Conservation (phyloP, 2,113 vertebrate genomes). For the Fulica atra region DNA sequence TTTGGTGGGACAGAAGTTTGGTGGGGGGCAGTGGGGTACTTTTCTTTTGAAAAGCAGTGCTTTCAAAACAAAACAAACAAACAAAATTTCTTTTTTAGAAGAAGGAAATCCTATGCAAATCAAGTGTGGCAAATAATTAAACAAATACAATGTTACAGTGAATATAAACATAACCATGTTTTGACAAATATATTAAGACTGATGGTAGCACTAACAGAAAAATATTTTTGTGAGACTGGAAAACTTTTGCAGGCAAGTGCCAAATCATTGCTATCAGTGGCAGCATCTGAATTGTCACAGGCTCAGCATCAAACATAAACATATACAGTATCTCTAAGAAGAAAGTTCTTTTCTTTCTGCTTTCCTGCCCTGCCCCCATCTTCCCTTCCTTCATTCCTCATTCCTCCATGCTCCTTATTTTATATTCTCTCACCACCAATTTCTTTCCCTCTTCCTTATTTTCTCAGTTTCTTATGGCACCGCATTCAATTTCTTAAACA, state of each 20-base stretch:
- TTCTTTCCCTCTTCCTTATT: not conserved
- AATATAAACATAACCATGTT: not conserved
- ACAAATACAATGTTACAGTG: not conserved
- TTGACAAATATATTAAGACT: not conserved
- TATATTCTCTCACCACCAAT: not conserved
- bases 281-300: not conserved
- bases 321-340: not conserved
- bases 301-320: not conserved
- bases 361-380: not conserved
- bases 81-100: not conserved
- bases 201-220: not conserved
- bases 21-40: rapidly evolving
- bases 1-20: not conserved
- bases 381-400: not conserved
- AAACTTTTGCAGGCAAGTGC: not conserved
- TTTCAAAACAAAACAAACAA: not conserved
- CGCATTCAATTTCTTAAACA: not conserved
- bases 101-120: not conserved
- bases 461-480: not conserved
- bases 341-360: not conserved
- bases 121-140: not conserved
- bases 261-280: not conserved
- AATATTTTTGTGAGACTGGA: not conserved
- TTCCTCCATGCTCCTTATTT: not conserved
- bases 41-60: not conserved